Conservation (phyloP, 1,140 invertebrate species). For the Palaemon carinicauda region DNA sequence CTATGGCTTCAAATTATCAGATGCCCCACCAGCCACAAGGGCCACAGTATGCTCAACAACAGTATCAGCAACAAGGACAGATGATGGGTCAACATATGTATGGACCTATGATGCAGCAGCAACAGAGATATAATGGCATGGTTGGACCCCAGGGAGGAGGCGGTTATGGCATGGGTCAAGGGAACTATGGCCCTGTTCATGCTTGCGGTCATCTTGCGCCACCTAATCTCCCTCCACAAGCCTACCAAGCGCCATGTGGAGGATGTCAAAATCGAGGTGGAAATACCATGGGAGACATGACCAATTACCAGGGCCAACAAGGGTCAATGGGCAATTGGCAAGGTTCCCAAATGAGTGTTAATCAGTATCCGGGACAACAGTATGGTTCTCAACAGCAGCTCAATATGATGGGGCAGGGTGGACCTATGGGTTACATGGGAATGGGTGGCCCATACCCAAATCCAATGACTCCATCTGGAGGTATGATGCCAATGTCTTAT, state of each 20-base stretch:
- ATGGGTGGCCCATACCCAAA: slow-evolving; percentile 35
- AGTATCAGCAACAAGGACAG: slow-evolving; percentile 45
- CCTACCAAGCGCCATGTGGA: slow-evolving; percentile 52
- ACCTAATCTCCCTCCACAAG: slow-evolving; percentile 47
- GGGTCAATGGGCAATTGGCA: slow-evolving; percentile 58
- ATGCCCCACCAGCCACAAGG: slow-evolving; percentile 64
- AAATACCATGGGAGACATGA: slow-evolving; percentile 59
- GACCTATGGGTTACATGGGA: slow-evolving; percentile 27
- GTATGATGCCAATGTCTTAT: slow-evolving; percentile 42
- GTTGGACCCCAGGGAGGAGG: slow-evolving; percentile 2
- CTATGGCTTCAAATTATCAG: slow-evolving; percentile 61
- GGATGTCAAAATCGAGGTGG: slow-evolving; percentile 49
- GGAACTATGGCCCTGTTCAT: slow-evolving; percentile 53
- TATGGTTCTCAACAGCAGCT: slow-evolving; percentile 28
- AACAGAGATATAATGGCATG: slow-evolving; percentile 18
- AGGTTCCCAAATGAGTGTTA: slow-evolving; percentile 29
- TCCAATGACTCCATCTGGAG: neutral
- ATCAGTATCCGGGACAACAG: slow-evolving; percentile 33
- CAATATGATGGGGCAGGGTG: slow-evolving; percentile 15
- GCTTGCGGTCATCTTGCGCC: slow-evolving; percentile 59
- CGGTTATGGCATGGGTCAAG: slow-evolving; percentile 46
- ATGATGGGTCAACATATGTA: slow-evolving; percentile 57
- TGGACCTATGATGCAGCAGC: slow-evolving; percentile 56
- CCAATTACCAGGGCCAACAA: slow-evolving; percentile 50
- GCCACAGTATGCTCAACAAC: slow-evolving; percentile 62